Evolutionary conservation across 1,140 invertebrate genomes (phyloP), one percentile per base, ranked within the genome.

Genomic region (Latrodectus geometricus): DNA sequence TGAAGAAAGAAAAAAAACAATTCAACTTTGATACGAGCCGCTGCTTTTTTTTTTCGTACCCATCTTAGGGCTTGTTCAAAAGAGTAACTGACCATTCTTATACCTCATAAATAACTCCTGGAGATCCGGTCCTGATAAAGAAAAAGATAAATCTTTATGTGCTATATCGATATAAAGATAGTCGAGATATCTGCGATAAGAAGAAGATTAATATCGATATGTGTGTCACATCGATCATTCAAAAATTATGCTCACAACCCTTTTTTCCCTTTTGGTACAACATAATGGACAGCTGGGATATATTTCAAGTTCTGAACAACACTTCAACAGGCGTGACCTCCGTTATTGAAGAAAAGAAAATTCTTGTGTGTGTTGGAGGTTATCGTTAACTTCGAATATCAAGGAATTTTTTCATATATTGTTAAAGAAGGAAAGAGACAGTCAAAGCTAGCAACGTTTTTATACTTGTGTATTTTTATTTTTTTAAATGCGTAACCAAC

Each of bases 111-210:
- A 80, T 56, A 80, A 80, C 35, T 68, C 65, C 11, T 4, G 49
- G 21, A n/a, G 20, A n/a, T 69, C 68, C 68, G 68, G 68, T 69
- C 21, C 11, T 21, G 21, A 61, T 61, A 61, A 61, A 61, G 17
- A 17, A 11, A 61, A 61, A 61, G 54, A 61, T 61, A 61, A 61
- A 61, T 61, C 54, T 61, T 61, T n/a, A 69, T 9, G n/a, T 69
- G 65, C 48, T n/a, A 49, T 21, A 2, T 65, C 20, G 77, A 17
- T 80, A 70, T 80, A 80, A 80, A 80, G 9, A 80, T 69, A 48
- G 77, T 21, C 66, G 49, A 70, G 65, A 54, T 80, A 70, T 21
- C 12, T 49, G n/a, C 17, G 77, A 80, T 80, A 80, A 80, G 48
- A 48, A 9, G 20, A 35, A 70, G 66, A 80, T 80, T 80, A 69